Evolutionary conservation across 2,888 invertebrate genomes (phyloP).

Genomic region (Stenichneumon culpator): DNA sequence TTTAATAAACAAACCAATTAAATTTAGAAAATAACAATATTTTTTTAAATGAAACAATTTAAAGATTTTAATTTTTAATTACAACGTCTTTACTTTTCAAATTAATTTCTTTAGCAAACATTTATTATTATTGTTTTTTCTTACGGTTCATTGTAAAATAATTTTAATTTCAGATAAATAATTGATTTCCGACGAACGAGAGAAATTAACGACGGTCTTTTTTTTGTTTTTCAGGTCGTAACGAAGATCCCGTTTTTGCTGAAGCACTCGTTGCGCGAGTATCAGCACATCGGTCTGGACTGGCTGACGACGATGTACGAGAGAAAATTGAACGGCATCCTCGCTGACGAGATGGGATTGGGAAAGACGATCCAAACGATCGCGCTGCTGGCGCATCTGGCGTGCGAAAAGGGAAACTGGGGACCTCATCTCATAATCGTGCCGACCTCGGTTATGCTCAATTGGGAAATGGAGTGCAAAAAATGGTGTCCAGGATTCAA

Average conservation of each 20-base stretch:
- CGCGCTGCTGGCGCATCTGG: conserved; percentile 96
- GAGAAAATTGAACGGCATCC: conserved; percentile 97
- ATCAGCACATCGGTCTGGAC: conserved; percentile 98
- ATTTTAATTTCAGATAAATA: too few relatives aligned
- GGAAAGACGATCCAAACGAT: conserved; percentile 99
- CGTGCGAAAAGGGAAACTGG: conserved; percentile 97
- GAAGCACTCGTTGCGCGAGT: conserved; percentile 96
- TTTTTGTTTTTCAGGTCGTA: conserved; percentile 88
- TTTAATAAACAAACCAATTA: too few relatives aligned
- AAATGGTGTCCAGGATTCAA: conserved; percentile 99
- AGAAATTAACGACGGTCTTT: conserved; percentile 29
- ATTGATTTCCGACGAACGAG: too few relatives aligned
- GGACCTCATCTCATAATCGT: conserved; percentile 99
- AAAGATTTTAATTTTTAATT: too few relatives aligned
- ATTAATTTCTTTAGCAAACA: too few relatives aligned
- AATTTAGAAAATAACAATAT: too few relatives aligned
- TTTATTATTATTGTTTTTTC: too few relatives aligned
- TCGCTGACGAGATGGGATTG: conserved; percentile 98
- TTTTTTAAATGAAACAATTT: too few relatives aligned
- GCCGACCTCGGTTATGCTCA: conserved; percentile 99
- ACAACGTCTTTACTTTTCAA: neutral
- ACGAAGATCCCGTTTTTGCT: conserved; percentile 97
- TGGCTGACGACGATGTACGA: conserved; percentile 99
- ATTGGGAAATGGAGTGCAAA: conserved; percentile 99
- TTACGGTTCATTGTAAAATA: too few relatives aligned